Percentiles rank a stretch among this genome's conserved stretches.
Conservation (phyloP, 2,888 invertebrate species). For the Trissoscelio sp. region DNA sequence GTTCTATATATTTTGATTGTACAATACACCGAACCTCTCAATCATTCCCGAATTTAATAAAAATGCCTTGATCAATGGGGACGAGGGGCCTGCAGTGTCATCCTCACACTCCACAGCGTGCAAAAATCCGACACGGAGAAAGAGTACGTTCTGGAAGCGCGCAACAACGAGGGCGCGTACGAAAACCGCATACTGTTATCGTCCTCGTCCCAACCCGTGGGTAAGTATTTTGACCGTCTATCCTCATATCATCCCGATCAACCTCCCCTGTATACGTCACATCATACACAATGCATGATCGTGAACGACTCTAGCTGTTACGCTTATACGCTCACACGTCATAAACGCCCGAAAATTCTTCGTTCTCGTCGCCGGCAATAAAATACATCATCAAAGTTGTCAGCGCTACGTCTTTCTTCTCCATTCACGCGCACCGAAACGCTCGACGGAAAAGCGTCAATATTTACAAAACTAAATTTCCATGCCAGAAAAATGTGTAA, state of each 20-base stretch:
- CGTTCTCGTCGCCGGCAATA: conserved; percentile 47
- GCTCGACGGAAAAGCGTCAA: conserved; percentile 51
- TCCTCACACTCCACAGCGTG: conserved; percentile 87
- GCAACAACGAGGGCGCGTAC: conserved; percentile 88
- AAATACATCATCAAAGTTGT: conserved; percentile 62
- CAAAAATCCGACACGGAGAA: conserved; percentile 91
- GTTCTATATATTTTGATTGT: too few relatives aligned
- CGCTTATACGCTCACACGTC: conserved; percentile 64
- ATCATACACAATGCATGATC: conserved; percentile 70
- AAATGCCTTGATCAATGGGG: conserved; percentile 84
- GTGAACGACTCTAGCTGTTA: conserved; percentile 60
- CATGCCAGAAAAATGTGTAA: too few relatives aligned
- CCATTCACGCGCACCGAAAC: conserved; percentile 48
- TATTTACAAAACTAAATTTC: too few relatives aligned
- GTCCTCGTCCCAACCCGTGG: conserved; percentile 86
- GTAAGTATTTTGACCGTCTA: conserved; percentile 83
- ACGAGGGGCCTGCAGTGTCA: conserved; percentile 88
- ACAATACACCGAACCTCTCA: too few relatives aligned
- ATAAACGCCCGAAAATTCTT: conserved; percentile 64
- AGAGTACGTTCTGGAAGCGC: conserved; percentile 87
- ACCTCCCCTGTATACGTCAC: conserved; percentile 44
- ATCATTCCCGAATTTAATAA: background rate
- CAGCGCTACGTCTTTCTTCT: conserved; percentile 42
- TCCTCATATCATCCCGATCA: too few relatives aligned
- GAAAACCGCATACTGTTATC: conserved; percentile 89